Conservation (phyloP, 2,797 vertebrate genomes). For the Sebastes nivosus region DNA sequence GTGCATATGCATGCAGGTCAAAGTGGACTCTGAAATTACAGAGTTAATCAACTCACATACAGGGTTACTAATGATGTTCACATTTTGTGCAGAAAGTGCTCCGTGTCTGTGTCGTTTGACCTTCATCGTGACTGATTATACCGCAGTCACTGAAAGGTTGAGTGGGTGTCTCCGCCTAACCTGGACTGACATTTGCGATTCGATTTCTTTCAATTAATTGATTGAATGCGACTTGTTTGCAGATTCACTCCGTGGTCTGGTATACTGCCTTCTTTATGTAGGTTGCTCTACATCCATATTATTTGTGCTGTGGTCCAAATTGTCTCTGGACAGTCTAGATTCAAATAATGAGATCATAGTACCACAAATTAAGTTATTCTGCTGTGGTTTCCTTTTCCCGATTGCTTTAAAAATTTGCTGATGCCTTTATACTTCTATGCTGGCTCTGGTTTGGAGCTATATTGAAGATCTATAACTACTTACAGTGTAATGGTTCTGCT, state of each 20-base stretch:
- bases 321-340: slow-evolving; percentile 6
- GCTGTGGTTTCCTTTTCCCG: slow-evolving; percentile 32
- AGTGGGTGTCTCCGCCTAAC: slow-evolving; percentile 35
- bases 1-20: slow-evolving; percentile 57
- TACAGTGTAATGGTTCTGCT: slow-evolving; percentile 13
- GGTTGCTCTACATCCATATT: neutral
- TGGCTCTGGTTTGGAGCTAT: slow-evolving; percentile 16
- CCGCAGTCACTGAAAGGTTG: slow-evolving; percentile 49
- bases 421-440: slow-evolving; percentile 6
- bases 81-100: slow-evolving; percentile 42
- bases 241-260: slow-evolving; percentile 7
- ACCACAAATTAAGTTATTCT: slow-evolving; percentile 42
- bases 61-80: slow-evolving; percentile 60
- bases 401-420: slow-evolving; percentile 31
- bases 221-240: slow-evolving; percentile 40
- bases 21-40: slow-evolving; percentile 59
- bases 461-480: slow-evolving; percentile 35
- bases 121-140: slow-evolving; percentile 65
- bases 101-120: slow-evolving; percentile 55
- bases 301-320: slow-evolving; percentile 11
- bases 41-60: slow-evolving; percentile 65
- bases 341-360: slow-evolving; percentile 42
- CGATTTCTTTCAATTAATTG: slow-evolving; percentile 48
- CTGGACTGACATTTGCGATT: slow-evolving; percentile 50
- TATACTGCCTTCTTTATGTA: neutral